Evolutionary conservation across 2,113 vertebrate species (phyloP), one percentile per base, ranked within the genome.

Genomic region (Chelonoidis abingdonii): DNA sequence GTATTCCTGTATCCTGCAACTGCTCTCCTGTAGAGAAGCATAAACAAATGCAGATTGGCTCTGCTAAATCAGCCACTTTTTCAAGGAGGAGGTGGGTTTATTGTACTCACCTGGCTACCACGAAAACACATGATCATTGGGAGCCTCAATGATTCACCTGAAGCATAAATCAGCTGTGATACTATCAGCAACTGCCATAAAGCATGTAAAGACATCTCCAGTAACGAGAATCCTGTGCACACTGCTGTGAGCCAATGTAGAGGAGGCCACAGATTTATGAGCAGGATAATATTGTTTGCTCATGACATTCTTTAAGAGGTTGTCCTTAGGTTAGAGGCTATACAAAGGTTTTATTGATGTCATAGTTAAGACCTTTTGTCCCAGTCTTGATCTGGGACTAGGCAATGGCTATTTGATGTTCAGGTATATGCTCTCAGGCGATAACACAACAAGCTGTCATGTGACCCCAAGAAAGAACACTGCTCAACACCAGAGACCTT

Each of bases 371-470:
- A 47, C 75, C 72, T 80, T 88, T 50, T 78, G 31, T 86, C 54
- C 89, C 22, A 41, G 54, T 12, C 79, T 94, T 5, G 6, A 54
- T 5, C 11, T 53, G 59, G 78, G 91, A 54, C 80, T 78, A 62
- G 47, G 35, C 91, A 47, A 59, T 65, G 81, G 52, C 57, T 93
- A 83, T 49, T 82, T 88, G 87, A 72, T 52, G 72, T 80, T 91
- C 52, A 87, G 62, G 14, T 49, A 92, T 95, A 21, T 59, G 57
- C 94, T 82, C 38, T 92, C 44, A 88, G 44, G 53, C 95, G 90
- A 88, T 92, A 83, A 92, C n/a, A 35, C 14, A 59, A 54, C 80
- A 78, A n/a, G 38, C 89, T 76, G 49, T 57, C 85, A 31, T 81
- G 72, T 95, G 86, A 92, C 21, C 31, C 79, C 31, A 35, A 83